These are phyloP conservation scores for Apis laboriosa DNA, from an alignment of 1,140 invertebrate species.

Conservation along the genomic window DNA sequence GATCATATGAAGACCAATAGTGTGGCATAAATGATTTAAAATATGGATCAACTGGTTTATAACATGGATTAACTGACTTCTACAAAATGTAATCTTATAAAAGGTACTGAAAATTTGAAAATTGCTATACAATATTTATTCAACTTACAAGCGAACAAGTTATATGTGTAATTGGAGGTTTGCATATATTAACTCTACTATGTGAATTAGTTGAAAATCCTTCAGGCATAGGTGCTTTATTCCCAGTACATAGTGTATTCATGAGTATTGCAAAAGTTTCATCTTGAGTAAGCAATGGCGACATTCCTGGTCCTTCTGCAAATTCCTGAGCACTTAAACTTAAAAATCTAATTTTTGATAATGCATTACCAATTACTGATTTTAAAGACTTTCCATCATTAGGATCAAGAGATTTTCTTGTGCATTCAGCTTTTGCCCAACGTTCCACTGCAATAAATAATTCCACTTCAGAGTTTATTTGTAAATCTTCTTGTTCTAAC, in stretches of 20 bases:
- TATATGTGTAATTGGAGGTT: slow-evolving; percentile 1
- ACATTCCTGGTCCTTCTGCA: slow-evolving; percentile 88
- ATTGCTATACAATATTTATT: neutral
- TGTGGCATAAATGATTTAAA: neutral
- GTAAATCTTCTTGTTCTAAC: slow-evolving; percentile 87
- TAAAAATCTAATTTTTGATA: slow-evolving; percentile 88
- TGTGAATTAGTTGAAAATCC: slow-evolving; percentile 83
- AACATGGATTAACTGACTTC: neutral
- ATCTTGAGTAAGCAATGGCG: slow-evolving; percentile 86
- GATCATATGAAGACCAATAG: neutral
- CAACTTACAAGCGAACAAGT: slow-evolving; percentile 18
- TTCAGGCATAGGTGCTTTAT: slow-evolving; percentile 85
- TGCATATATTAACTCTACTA: slow-evolving; percentile 51
- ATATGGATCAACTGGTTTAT: neutral
- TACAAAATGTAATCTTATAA: slow-evolving; percentile 4
- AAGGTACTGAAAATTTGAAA: neutral
- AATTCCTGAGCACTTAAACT: slow-evolving; percentile 90
- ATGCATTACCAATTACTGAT: slow-evolving; percentile 81
- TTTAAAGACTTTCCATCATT: slow-evolving; percentile 75
- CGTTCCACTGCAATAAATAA: slow-evolving; percentile 87
- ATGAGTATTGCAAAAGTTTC: slow-evolving; percentile 91
- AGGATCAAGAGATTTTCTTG: slow-evolving; percentile 71
- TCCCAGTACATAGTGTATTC: slow-evolving; percentile 87
- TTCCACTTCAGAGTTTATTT: slow-evolving; percentile 88
- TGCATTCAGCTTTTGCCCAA: slow-evolving; percentile 82